Percentiles rank a stretch among this genome's conserved stretches.
Evolutionary conservation across 2,113 vertebrate genomes (phyloP).

Genomic region (Pterocles burchelli): DNA sequence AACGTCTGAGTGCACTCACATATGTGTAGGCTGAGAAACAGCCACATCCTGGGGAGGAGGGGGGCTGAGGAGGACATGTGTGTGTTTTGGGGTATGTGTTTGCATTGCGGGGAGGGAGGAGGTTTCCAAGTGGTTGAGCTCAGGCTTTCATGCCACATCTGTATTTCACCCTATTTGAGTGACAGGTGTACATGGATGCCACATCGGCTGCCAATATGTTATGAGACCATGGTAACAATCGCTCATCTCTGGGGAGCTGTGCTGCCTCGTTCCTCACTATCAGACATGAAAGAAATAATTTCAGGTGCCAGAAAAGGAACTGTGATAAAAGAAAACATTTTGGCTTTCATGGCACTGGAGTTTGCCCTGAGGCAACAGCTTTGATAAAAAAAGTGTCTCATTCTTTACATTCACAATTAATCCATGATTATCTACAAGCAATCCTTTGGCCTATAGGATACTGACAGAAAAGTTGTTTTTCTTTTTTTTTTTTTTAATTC

Average conservation of each 20-base stretch:
- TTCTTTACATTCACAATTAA: constrained; percentile 81
- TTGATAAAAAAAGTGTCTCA: constrained; percentile 82
- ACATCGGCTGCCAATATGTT: constrained; percentile 83
- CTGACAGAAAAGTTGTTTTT: constrained; percentile 34
- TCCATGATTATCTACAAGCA: constrained; percentile 72
- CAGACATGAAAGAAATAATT: constrained; percentile 89
- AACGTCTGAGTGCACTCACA: constrained; percentile 54
- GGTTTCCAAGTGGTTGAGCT: background rate
- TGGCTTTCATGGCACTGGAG: constrained; percentile 75
- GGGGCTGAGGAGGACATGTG: background rate
- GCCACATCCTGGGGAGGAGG: background rate
- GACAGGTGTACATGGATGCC: constrained; percentile 84
- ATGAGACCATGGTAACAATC: constrained; percentile 82
- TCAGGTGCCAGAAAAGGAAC: constrained; percentile 81
- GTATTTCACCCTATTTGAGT: constrained; percentile 74
- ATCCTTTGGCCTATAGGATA: constrained; percentile 58
- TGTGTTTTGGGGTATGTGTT: background rate
- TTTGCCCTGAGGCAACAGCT: constrained; percentile 81
- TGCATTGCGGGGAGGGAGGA: background rate
- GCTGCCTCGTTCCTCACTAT: constrained; percentile 71
- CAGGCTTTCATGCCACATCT: constrained; percentile 53
- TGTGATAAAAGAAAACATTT: constrained; percentile 80
- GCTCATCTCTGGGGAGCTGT: constrained; percentile 81
- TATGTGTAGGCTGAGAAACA: constrained; percentile 43
- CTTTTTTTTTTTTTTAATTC: background rate